Conservation (phyloP, 2,113 vertebrate genomes). For the Microcebus jonahi region DNA sequence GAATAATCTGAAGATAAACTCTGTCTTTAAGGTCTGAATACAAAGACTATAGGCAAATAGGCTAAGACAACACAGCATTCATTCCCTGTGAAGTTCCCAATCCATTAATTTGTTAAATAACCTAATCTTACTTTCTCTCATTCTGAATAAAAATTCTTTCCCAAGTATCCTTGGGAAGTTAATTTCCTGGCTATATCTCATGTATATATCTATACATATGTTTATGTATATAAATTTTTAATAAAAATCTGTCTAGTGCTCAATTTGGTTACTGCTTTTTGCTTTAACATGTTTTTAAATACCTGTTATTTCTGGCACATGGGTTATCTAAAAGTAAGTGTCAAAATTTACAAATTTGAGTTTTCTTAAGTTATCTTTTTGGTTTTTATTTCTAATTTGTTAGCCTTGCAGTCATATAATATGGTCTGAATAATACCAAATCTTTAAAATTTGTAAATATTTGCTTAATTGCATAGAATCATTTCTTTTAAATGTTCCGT, state of each 20-base stretch:
- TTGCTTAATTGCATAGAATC: conserved; percentile 30
- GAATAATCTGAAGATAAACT: background rate
- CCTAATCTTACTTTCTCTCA: background rate
- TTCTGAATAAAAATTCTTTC: conserved; percentile 47
- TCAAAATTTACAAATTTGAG: background rate
- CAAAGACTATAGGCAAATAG: background rate
- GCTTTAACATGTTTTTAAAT: background rate
- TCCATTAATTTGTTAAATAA: conserved; percentile 1
- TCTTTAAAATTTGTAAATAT: background rate
- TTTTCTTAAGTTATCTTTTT: conserved; percentile 14
- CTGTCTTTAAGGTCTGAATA: conserved; percentile 6
- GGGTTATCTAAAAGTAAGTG: conserved; percentile 35
- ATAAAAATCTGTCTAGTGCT: background rate
- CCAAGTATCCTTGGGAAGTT: background rate
- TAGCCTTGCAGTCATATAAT: background rate
- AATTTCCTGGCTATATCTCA: background rate
- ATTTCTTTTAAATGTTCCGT: conserved; percentile 2
- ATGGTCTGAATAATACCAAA: background rate
- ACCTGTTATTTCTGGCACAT: background rate
- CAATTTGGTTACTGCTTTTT: background rate
- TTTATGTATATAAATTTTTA: background rate
- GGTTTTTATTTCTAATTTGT: conserved; percentile 52
- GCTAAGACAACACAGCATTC: background rate
- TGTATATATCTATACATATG: background rate
- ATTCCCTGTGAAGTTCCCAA: background rate